These are phyloP conservation scores for Athalia cordata DNA, from an alignment of 2,888 invertebrate genomes.

Conservation along the genomic window DNA sequence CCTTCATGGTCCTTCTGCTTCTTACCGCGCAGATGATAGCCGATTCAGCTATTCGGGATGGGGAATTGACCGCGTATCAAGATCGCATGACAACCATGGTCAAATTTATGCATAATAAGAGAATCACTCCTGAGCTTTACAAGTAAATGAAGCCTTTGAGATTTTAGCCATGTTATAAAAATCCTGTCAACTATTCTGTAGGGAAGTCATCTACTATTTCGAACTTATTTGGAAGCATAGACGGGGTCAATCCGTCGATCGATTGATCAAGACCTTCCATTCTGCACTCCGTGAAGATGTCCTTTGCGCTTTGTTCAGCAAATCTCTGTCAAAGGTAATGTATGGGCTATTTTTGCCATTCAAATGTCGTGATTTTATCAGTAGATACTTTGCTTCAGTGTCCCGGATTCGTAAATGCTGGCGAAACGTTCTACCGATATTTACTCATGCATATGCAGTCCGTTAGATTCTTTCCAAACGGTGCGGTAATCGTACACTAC, in stretches of 20 bases:
- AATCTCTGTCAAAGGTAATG: conserved; percentile 21
- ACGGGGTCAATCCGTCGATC: conserved; percentile 48
- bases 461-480: conserved; percentile 20
- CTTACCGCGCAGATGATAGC: conserved; percentile 14
- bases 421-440: conserved; percentile 32
- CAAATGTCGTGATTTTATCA: background rate
- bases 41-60: conserved; percentile 44
- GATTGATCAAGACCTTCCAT: conserved; percentile 48
- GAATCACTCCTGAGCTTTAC: conserved; percentile 50
- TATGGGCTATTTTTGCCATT: background rate
- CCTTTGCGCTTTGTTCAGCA: conserved; percentile 52
- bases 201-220: conserved; percentile 51
- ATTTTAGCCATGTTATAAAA: background rate
- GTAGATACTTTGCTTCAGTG: conserved; percentile 4
- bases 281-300: conserved; percentile 54
- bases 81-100: conserved; percentile 55
- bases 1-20: conserved; percentile 16
- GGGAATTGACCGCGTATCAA: conserved; percentile 54
- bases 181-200: background rate
- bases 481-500: conserved; percentile 26
- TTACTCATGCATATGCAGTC: conserved; percentile 23
- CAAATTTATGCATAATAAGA: conserved; percentile 52
- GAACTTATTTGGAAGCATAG: conserved; percentile 56
- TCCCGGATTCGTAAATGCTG: conserved; percentile 9
- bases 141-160: background rate